Percentiles rank a stretch among this genome's conserved stretches.
Evolutionary conservation across 2,113 vertebrate species (phyloP).

Genomic region (Etheostoma spectabile): DNA sequence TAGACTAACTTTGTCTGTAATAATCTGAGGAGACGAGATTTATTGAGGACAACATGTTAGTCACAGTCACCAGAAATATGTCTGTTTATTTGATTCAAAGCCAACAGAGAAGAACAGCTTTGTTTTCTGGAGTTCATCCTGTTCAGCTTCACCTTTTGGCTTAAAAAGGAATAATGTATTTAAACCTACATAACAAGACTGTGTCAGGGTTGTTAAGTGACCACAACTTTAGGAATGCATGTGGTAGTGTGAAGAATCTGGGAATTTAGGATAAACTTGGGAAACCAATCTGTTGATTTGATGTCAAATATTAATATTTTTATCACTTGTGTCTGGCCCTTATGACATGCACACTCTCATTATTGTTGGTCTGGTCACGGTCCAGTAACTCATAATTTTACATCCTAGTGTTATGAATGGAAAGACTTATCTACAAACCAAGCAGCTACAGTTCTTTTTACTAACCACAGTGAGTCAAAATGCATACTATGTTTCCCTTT

Average conservation of each 20-base stretch:
- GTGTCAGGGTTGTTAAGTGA: background rate
- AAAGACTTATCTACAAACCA: background rate
- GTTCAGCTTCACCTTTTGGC: background rate
- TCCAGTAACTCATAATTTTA: background rate
- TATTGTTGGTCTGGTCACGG: background rate
- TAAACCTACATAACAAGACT: no score
- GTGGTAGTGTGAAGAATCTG: background rate
- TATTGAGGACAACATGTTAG: background rate
- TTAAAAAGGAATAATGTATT: background rate
- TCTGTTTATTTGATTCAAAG: conserved; percentile 9
- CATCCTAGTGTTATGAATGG: background rate
- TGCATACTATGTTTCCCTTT: background rate
- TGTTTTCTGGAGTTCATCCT: background rate
- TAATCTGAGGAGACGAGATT: background rate
- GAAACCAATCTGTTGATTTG: background rate
- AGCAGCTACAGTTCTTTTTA: background rate
- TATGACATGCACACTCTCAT: background rate
- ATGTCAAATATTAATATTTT: background rate
- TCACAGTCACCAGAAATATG: conserved; percentile 2
- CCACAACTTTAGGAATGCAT: background rate
- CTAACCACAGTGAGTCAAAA: background rate
- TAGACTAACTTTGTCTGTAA: background rate
- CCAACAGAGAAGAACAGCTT: background rate
- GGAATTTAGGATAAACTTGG: background rate
- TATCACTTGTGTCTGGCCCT: background rate